phyloP scores from a whole-genome alignment of 2,797 vertebrate species.

The Myotis vivesi region DNA sequence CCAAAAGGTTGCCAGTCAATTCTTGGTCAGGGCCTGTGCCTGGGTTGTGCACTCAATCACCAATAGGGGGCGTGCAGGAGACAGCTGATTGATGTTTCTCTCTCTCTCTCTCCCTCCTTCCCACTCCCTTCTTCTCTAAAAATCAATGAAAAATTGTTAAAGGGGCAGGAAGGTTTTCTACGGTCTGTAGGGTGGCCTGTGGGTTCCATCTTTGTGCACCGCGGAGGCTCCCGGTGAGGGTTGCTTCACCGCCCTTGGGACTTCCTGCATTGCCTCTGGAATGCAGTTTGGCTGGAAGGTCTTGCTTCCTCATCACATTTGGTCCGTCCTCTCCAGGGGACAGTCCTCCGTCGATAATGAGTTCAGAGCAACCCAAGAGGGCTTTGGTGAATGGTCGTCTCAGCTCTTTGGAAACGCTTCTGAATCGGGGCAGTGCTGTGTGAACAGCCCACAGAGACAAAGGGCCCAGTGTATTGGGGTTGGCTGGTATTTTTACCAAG shows the following conservation, averaged over 20 bases:
- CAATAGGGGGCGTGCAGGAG: not conserved
- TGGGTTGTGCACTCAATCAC: not conserved
- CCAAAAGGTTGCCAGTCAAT: not conserved
- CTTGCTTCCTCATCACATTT: not conserved
- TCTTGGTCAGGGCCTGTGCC: not conserved
- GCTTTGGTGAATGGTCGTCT: constrained; percentile 60
- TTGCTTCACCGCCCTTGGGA: not conserved
- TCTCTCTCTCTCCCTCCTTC: no score
- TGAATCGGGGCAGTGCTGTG: constrained; percentile 61
- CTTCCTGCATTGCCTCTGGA: not conserved
- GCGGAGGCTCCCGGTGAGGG: not conserved
- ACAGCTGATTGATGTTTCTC: not conserved
- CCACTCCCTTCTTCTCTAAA: not conserved
- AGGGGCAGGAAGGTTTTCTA: not conserved
- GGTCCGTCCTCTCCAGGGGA: not conserved
- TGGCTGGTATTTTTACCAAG: constrained; percentile 35
- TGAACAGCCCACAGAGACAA: constrained; percentile 53
- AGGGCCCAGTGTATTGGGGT: constrained; percentile 49
- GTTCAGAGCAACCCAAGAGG: not conserved
- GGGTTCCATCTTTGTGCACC: not conserved
- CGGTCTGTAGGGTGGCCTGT: not conserved
- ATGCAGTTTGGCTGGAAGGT: not conserved
- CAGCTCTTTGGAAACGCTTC: constrained; percentile 64
- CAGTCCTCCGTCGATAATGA: not conserved
- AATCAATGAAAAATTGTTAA: not conserved